Conservation (phyloP, 2,888 invertebrate genomes). For the Hemicrepidius hirtus region DNA sequence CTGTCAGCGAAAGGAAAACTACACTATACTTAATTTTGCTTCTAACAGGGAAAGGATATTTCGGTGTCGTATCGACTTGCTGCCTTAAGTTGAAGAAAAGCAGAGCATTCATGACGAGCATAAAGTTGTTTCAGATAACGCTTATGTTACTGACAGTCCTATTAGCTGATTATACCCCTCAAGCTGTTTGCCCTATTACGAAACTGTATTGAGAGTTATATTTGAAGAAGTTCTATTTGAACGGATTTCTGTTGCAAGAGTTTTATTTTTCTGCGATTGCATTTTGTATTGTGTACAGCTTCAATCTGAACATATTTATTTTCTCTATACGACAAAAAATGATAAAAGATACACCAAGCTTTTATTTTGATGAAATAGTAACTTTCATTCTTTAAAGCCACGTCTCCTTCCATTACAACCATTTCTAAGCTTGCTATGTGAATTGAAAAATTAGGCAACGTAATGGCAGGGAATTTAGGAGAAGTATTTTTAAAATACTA, state of each 20-base stretch:
- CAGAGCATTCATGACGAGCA: slow-evolving; percentile 27
- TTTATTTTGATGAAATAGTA: background rate
- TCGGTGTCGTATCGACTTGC: slow-evolving; percentile 11
- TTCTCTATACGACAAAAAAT: background rate
- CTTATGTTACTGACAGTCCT: slow-evolving; percentile 33
- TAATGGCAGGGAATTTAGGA: too few species aligned
- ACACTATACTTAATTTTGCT: slow-evolving; percentile 10
- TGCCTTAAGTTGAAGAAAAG: slow-evolving; percentile 17
- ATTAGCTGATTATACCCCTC: slow-evolving; percentile 32
- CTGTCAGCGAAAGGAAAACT: slow-evolving; percentile 3
- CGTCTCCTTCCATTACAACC: too few species aligned
- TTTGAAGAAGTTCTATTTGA: slow-evolving; percentile 9
- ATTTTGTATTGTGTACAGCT: slow-evolving; percentile 1
- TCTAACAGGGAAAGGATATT: slow-evolving; percentile 21
- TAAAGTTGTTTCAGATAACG: slow-evolving; percentile 35
- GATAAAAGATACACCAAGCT: background rate
- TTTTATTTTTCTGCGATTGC: slow-evolving; percentile 16
- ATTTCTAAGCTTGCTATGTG: too few species aligned
- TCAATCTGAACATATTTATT: background rate
- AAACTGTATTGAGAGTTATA: slow-evolving; percentile 11
- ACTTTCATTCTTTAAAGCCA: too few species aligned
- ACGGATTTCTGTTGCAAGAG: slow-evolving; percentile 1
- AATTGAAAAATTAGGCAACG: too few species aligned
- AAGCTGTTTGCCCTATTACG: slow-evolving; percentile 29
- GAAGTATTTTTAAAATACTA: too few species aligned